Evolutionary conservation across 2,113 vertebrate genomes (phyloP).

Genomic region (Baryphthengus martii): DNA sequence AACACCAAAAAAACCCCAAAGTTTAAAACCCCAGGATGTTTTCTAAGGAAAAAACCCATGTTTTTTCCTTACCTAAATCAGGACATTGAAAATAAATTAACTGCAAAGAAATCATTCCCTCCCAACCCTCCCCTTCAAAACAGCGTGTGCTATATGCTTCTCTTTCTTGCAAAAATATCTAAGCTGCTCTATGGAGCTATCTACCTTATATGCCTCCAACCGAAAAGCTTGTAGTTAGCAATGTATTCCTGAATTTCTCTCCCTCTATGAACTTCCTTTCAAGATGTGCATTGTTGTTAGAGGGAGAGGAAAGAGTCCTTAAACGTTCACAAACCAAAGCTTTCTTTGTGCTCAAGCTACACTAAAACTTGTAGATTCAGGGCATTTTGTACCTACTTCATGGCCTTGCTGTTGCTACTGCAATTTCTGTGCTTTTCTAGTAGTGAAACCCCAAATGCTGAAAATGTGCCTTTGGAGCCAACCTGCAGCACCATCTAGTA

Average conservation of each 20-base stretch:
- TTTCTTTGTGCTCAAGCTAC: neutral
- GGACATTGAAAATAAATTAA: neutral
- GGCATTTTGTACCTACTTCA: neutral
- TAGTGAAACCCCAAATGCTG: neutral
- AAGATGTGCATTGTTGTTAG: neutral
- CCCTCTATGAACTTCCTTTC: neutral
- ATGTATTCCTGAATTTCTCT: neutral
- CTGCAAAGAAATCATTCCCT: neutral
- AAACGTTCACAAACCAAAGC: neutral
- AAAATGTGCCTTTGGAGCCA: neutral
- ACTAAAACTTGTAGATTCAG: neutral
- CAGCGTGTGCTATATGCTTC: neutral
- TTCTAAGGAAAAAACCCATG: neutral
- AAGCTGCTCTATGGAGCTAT: neutral
- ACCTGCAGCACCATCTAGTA: neutral
- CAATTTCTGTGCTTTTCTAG: neutral
- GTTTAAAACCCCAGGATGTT: neutral
- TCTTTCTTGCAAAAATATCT: neutral
- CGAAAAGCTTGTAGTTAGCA: neutral
- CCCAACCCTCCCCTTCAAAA: neutral
- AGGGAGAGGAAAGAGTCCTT: neutral
- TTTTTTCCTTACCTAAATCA: neutral
- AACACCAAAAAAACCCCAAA: neutral
- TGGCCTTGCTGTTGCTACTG: neutral
- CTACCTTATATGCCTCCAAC: neutral